phyloP scores from a whole-genome alignment of 2,888 invertebrate genomes.

The Netelia inedita region DNA sequence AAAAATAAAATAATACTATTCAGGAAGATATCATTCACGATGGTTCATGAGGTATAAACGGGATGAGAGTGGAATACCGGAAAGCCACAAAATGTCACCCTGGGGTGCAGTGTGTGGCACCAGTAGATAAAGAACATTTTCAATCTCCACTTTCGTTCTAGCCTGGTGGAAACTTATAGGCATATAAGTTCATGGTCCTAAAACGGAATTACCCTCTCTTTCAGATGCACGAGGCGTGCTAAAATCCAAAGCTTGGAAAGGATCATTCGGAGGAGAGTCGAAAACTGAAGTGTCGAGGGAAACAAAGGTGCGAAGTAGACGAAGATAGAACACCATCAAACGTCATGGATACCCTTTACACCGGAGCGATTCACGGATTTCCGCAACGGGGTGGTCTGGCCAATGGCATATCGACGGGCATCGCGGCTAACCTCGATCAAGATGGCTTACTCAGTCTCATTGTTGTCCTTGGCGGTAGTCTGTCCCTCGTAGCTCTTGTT shows the following conservation, averaged over 20 bases:
- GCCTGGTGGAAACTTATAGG: neutral
- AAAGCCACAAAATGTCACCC: conserved; percentile 24
- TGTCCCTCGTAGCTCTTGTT: conserved; percentile 89
- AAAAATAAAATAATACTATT: too few species aligned
- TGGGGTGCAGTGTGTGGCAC: conserved; percentile 10
- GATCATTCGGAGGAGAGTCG: conserved; percentile 14
- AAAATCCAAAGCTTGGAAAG: conserved; percentile 42
- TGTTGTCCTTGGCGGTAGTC: conserved; percentile 89
- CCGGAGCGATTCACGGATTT: conserved; percentile 81
- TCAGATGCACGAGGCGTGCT: conserved; percentile 65
- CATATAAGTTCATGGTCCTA: neutral
- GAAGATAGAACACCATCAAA: conserved; percentile 14
- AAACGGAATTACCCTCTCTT: conserved; percentile 60
- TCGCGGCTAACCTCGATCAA: conserved; percentile 84
- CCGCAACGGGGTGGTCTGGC: conserved; percentile 75
- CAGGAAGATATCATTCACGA: too few species aligned
- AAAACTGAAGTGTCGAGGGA: neutral
- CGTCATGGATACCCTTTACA: conserved; percentile 82
- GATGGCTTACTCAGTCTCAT: conserved; percentile 88
- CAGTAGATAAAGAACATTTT: conserved; percentile 54
- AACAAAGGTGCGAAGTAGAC: conserved; percentile 11
- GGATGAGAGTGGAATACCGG: neutral
- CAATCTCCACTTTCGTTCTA: conserved; percentile 6
- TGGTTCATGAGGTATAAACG: neutral
- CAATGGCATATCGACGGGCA: conserved; percentile 81